Evolutionary conservation across 2,888 invertebrate species (phyloP), one percentile per base, ranked within the genome.

Genomic region (Villa cingulata): DNA sequence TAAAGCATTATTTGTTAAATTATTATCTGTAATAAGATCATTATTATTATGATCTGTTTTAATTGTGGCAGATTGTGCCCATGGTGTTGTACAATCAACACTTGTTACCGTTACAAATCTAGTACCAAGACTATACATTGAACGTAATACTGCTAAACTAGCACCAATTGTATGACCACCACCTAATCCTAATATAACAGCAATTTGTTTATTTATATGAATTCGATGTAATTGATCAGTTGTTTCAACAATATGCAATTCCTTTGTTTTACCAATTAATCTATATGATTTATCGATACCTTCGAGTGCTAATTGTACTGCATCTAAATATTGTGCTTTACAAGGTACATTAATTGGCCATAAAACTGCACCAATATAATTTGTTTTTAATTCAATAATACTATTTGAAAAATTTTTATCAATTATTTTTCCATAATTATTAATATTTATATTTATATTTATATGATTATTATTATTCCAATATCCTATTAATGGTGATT

Each of bases 161-260:
- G 78, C 77, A 50, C 80, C 81, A 40, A 82, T 72, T 16, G 77
- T 74, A 62, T 82, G 81, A 1, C 81, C 81, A 9, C 81, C 81
- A 55, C 80, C 79, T 32, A 82, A 70, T 4, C 69, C 81, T 46
- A 81, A 72, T 39, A 82, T 62, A 52, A 78, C 77, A 1, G 76
- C 80, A 4, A 81, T 73, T 52, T 75, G 74, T 1, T 77, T 75
- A 1, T 72, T 69, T 29, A 71, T 70, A 57, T 78, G 78, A 1
- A 78, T 77, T 51, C 74, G 72, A 56, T 75, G 72, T 59, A 81
- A 73, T 61, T 77, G 79, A 43, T 68, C 66, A 43, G 76, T 75
- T 2, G 72, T 73, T 27, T 73, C 71, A 3, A 76, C 77, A 49
- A 77, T 70, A 46, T 71, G 67, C 63, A 77, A 69, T 7, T 68